These are phyloP conservation scores for Hesperophylax magnus DNA, from an alignment of 1,140 invertebrate species.

Conservation along the genomic window DNA sequence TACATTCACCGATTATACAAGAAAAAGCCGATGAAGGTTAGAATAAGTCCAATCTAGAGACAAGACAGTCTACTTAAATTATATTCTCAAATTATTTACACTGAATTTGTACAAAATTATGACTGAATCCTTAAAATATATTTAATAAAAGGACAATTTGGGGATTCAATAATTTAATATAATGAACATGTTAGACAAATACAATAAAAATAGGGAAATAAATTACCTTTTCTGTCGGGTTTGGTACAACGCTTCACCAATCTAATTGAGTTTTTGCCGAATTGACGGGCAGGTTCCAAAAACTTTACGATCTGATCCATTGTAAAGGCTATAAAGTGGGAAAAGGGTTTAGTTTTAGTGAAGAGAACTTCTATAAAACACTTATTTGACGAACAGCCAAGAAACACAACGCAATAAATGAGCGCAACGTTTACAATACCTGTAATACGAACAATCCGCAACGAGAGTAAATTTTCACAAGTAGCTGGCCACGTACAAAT, in stretches of 20 bases:
- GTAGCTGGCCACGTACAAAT: constrained; percentile 52
- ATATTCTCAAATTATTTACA: too few species aligned
- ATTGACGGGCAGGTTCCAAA: constrained; percentile 94
- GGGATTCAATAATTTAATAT: too few species aligned
- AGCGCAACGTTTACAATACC: constrained; percentile 33
- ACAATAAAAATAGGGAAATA: constrained; percentile 6
- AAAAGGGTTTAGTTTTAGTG: constrained; percentile 18
- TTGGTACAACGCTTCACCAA: constrained; percentile 99
- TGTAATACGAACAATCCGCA: background rate
- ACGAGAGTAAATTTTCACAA: constrained; percentile 2
- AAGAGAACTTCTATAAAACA: constrained; percentile 11
- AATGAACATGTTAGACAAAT: too few species aligned
- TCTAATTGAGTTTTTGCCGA: constrained; percentile 97
- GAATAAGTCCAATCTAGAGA: too few species aligned
- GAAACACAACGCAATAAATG: constrained; percentile 20
- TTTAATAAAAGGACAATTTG: too few species aligned
- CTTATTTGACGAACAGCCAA: constrained; percentile 40
- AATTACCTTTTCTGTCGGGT: constrained; percentile 96
- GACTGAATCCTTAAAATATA: too few species aligned
- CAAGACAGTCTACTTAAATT: too few species aligned
- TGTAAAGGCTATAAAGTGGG: constrained; percentile 57
- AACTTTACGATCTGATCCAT: constrained; percentile 99
- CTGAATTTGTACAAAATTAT: too few species aligned
- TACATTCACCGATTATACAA: too few species aligned
- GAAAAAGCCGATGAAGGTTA: too few species aligned